Evolutionary conservation across 2,113 vertebrate species (phyloP), one percentile per base, ranked within the genome.

Genomic region (Otocyon megalotis): DNA sequence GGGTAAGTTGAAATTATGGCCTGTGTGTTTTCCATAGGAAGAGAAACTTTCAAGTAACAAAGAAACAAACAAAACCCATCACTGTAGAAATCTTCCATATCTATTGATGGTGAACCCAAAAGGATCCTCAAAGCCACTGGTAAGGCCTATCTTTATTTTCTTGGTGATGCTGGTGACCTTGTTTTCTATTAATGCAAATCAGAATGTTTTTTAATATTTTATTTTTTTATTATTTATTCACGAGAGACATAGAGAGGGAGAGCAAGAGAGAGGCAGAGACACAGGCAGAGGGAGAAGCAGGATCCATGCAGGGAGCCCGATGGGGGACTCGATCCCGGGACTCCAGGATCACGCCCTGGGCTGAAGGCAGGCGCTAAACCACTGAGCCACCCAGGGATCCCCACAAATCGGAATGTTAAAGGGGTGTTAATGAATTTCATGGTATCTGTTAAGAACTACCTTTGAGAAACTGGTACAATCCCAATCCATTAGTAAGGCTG

Each of bases 371-470:
- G 43, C 6, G 43, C 43, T 43, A 43, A 43, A 43, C 43, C 43
- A 43, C 43, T 43, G 43, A 43, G 6, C 43, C 43, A 43, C 43
- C 43, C 43, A 43, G 43, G 43, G 43, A 43, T 8, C 43, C 43
- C 43, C 43, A 43, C 5, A 93, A 97, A 84, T 69, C 3, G 8
- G 22, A 85, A 81, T 58, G 86, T 88, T 93, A 62, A 93, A 54
- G 13, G 12, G 22, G 24, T 56, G 50, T 79, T 85, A 90, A 90
- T 90, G 32, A 84, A 85, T 96, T 97, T 93, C 13, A 72, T 81
- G 32, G 63, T 84, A 76, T 20, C 24, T 95, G 16, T 85, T 88
- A 76, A 93, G 69, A 80, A 48, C 13, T 96, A 82, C 24, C 26
- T 81, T 28, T 88, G n/a, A 62, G 26, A 2, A 94, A 65, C 63